These are phyloP conservation scores for Dryoscopus gambensis DNA, from an alignment of 2,113 vertebrate species.

Conservation along the genomic window DNA sequence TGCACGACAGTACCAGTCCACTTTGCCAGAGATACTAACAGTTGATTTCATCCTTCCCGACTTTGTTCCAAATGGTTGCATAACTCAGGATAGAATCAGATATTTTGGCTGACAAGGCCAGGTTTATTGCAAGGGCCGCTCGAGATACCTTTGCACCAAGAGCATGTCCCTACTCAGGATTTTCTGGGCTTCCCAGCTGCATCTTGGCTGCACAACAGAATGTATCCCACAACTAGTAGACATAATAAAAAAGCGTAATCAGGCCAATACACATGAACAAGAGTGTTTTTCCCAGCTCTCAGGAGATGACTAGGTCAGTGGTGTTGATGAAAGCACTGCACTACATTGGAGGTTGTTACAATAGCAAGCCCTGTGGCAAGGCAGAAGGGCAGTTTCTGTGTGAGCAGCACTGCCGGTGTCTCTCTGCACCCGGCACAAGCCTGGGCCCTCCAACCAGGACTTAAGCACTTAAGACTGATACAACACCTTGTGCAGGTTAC, in stretches of 20 bases:
- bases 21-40: neutral
- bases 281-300: neutral
- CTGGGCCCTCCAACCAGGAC: accelerated
- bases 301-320: neutral
- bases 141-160: neutral
- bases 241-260: neutral
- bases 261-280: neutral
- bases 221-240: neutral
- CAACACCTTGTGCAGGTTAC: neutral
- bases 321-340: neutral
- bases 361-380: neutral
- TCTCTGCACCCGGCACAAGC: accelerated
- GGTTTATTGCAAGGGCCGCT: neutral
- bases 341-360: accelerated
- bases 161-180: neutral
- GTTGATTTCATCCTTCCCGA: neutral
- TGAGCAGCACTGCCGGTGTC: neutral
- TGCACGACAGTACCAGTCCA: neutral
- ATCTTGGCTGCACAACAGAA: neutral
- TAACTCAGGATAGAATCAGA: neutral
- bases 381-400: neutral
- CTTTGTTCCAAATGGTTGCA: neutral
- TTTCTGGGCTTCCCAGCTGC: neutral
- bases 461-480: neutral
- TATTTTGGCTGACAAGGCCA: neutral